Evolutionary conservation across 2,113 vertebrate species (phyloP), one percentile per base, ranked within the genome.

Genomic region (Benitochromis conjunctus): DNA sequence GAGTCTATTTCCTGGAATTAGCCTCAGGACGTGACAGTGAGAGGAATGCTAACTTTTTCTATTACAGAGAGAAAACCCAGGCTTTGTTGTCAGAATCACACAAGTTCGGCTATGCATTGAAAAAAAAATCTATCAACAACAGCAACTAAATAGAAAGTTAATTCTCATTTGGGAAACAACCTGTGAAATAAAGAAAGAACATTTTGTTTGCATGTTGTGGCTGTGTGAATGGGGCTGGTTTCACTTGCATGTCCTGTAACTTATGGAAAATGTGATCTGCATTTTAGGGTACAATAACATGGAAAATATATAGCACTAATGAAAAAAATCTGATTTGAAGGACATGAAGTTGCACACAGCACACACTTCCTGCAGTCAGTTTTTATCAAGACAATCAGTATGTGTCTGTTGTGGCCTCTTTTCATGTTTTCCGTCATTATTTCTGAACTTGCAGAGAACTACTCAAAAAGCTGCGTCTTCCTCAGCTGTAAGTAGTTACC

Each of bases 21-120:
- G 26, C 26, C 26, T 26, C 26, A 26, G 26, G 26, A 26, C 26
- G 26, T 26, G 2, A 26, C 26, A 26, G 0, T 58, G 26, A 58
- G 57, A 58, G 57, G 26, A 58, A 58, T 0, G 57, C 57, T 18
- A 58, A 1, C 16, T 29, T 5, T 0, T 58, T 58, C 26, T 58
- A 16, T 29, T 5, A 29, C 24, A 58, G 56, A 16, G 13, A 58
- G 13, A 58, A 58, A 58, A 58, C 9, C 56, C 56, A 58, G 56
- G 14, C 56, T 58, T 58, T 31, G 14, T 26, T 5, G 56, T 58
- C 56, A 58, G 26, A 29, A 58, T 31, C 26, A 58, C 56, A 58
- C 56, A 58, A 31, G 31, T 9, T 58, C 26, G 31, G 26, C 14
- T 31, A 58, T 31, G 56, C 26, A 58, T 31, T 0, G 4, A 9